A percentile compares a stretch with the other conserved stretches of the same genome.
phyloP scores from a whole-genome alignment of 2,113 vertebrate genomes.

The Festucalex cinctus region DNA sequence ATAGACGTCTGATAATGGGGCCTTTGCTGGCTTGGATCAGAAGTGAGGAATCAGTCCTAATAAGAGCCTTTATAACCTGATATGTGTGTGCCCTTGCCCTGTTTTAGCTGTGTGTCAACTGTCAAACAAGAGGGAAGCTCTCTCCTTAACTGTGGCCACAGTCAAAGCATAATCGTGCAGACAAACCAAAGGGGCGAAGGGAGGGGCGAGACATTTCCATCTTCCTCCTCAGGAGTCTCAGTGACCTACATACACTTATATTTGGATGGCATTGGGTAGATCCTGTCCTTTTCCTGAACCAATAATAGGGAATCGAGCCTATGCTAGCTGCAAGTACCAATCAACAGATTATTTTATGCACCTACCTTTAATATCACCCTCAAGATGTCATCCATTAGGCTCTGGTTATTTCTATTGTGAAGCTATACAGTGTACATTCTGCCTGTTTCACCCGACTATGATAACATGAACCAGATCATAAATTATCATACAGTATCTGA shows the following conservation, averaged over 20 bases:
- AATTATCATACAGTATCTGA: not conserved
- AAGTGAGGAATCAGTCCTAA: not conserved
- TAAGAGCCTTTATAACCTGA: not conserved
- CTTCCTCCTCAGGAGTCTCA: conserved; percentile 30
- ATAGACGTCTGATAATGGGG: not conserved
- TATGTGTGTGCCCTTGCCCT: conserved; percentile 13
- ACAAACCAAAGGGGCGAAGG: conserved; percentile 23
- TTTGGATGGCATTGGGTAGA: conserved; percentile 9
- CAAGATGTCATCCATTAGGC: not conserved
- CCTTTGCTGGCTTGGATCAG: not conserved
- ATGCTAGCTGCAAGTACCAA: not conserved
- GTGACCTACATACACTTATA: conserved; percentile 27
- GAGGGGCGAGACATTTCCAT: conserved; percentile 40
- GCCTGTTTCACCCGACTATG: not conserved
- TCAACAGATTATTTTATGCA: not conserved
- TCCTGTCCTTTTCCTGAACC: not conserved
- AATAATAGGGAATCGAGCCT: not conserved
- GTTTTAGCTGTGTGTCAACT: conserved; percentile 29
- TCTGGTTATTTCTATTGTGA: not conserved
- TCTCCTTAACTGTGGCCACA: conserved; percentile 41
- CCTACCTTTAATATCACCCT: not conserved
- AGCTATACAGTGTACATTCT: not conserved
- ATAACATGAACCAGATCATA: not conserved
- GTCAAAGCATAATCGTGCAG: conserved; percentile 43
- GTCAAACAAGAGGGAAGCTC: conserved; percentile 21